A percentile compares a stretch with the other conserved stretches of the same genome.
Conservation (phyloP, 2,888 invertebrate species). For the Druceiella hillmani region DNA sequence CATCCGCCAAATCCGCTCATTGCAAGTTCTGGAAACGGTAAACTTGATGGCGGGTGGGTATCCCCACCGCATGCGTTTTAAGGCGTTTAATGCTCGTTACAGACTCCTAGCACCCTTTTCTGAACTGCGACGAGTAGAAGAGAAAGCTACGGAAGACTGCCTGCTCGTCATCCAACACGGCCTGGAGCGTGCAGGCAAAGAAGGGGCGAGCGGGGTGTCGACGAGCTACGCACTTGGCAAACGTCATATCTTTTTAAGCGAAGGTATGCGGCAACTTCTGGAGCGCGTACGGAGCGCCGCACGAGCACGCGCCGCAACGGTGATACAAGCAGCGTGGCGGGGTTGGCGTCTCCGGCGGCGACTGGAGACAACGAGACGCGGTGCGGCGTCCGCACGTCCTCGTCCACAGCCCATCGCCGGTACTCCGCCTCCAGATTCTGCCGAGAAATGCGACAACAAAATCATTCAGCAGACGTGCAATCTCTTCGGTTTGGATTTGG, state of each 20-base stretch:
- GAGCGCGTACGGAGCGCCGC: constrained; percentile 76
- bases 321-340: constrained; percentile 81
- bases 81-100: constrained; percentile 84
- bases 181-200: constrained; percentile 52
- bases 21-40: constrained; percentile 90
- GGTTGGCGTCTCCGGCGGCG: constrained; percentile 61
- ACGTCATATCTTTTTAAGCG: constrained; percentile 90
- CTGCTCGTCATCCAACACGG: constrained; percentile 69
- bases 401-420: constrained; percentile 88
- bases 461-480: constrained; percentile 88
- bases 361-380: constrained; percentile 23
- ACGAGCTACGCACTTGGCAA: constrained; percentile 86
- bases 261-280: constrained; percentile 85
- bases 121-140: constrained; percentile 58
- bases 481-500: constrained; percentile 83
- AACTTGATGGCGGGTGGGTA: constrained; percentile 94
- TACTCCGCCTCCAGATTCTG: constrained; percentile 79
- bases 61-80: constrained; percentile 92
- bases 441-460: constrained; percentile 82
- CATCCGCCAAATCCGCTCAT: constrained; percentile 80
- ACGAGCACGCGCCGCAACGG: constrained; percentile 73
- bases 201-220: constrained; percentile 58
- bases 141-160: constrained; percentile 71
- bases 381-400: constrained; percentile 57
- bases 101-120: constrained; percentile 78